phyloP scores from a whole-genome alignment of 2,888 invertebrate genomes.

The Aricia artaxerxes region DNA sequence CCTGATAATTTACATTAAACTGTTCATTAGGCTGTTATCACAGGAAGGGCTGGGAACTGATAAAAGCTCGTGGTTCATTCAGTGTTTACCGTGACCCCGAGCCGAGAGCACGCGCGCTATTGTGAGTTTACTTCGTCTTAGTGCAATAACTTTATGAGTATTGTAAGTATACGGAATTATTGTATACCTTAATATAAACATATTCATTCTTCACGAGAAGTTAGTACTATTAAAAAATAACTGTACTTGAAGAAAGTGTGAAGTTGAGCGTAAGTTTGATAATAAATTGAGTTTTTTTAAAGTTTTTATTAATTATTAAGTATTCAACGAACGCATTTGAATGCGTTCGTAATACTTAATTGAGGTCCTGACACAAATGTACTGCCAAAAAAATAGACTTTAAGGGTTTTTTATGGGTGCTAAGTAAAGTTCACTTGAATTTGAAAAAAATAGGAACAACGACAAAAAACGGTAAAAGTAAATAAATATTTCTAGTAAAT shows the following conservation, averaged over 20 bases:
- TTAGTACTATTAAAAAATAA: no score
- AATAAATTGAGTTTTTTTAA: no score
- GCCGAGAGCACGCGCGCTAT: slow-evolving; percentile 55
- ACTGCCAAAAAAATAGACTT: no score
- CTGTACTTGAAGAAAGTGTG: no score
- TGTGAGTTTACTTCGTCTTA: not conserved
- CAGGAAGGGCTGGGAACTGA: slow-evolving; percentile 57
- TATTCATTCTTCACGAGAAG: not conserved
- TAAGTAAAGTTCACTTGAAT: no score
- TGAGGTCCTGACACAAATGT: no score
- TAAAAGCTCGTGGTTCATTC: slow-evolving; percentile 60
- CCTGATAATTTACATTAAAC: not conserved
- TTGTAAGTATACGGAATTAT: not conserved
- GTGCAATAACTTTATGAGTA: not conserved
- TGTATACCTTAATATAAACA: not conserved
- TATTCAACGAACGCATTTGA: no score
- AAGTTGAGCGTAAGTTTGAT: no score
- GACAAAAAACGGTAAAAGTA: not conserved
- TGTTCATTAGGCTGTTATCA: slow-evolving; percentile 57
- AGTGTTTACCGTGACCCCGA: slow-evolving; percentile 61
- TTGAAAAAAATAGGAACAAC: no score
- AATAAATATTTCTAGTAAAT: not conserved
- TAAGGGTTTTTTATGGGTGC: no score
- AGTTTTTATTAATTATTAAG: no score
- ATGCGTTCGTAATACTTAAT: no score